Conservation (phyloP, 2,888 invertebrate genomes). For the Malthinus flaveolus region DNA sequence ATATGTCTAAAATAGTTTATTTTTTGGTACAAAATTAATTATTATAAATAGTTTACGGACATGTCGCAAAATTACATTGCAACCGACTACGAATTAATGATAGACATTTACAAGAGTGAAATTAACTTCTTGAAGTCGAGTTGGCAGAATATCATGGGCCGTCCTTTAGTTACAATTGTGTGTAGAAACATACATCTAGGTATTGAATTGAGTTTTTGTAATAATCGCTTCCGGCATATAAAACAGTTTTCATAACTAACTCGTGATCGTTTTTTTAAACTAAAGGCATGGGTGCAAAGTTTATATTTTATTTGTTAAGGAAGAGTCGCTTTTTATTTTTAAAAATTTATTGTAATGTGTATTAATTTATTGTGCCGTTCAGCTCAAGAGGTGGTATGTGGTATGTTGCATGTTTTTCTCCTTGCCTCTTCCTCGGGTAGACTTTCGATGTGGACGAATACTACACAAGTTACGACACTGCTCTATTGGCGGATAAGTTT, state of each 20-base stretch:
- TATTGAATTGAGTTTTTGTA: conserved; percentile 51
- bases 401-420: conserved; percentile 39
- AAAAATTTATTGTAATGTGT: conserved; percentile 15
- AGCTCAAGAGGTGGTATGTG: conserved; percentile 28
- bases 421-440: conserved; percentile 57
- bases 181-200: conserved; percentile 89
- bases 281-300: conserved; percentile 3
- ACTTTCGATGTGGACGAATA: conserved; percentile 91
- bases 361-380: conserved; percentile 21
- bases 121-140: conserved; percentile 97
- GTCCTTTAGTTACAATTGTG: conserved; percentile 91
- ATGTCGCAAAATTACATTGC: conserved; percentile 97
- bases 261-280: conserved; percentile 10
- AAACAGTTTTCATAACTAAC: not conserved
- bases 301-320: too few species aligned
- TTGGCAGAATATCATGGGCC: conserved; percentile 97
- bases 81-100: conserved; percentile 96
- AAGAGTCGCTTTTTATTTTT: not conserved
- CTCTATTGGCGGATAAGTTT: conserved; percentile 91
- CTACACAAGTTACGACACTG: conserved; percentile 96
- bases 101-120: conserved; percentile 96
- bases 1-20: too few species aligned
- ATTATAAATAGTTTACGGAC: conserved; percentile 85
- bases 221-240: not conserved
- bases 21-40: conserved; percentile 23